phyloP scores from a whole-genome alignment of 2,888 invertebrate species.

The Conistra vaccinii region DNA sequence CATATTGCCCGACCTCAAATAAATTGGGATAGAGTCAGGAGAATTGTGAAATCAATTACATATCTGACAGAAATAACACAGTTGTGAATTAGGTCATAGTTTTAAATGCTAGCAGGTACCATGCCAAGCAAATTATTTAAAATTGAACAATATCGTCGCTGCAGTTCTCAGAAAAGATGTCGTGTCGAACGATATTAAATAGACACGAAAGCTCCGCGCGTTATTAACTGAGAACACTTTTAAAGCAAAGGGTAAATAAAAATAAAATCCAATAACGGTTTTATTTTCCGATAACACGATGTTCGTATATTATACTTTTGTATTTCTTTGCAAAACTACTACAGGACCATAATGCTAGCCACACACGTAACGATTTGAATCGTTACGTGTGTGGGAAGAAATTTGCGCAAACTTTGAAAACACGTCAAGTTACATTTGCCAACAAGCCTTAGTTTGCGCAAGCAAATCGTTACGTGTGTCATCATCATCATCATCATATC shows the following conservation, averaged over 20 bases:
- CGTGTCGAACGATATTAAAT: slow-evolving; percentile 43
- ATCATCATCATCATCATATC: too few relatives aligned
- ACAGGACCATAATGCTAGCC: too few relatives aligned
- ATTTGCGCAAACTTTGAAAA: too few relatives aligned
- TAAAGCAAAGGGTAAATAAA: slow-evolving; percentile 5
- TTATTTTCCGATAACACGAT: slow-evolving; percentile 15
- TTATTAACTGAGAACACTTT: slow-evolving; percentile 23
- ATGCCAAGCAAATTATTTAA: slow-evolving; percentile 23
- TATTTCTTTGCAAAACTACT: background rate
- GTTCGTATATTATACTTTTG: background rate
- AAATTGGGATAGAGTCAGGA: background rate
- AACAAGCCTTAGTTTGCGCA: too few relatives aligned
- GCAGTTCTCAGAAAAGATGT: slow-evolving; percentile 35
- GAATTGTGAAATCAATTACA: background rate
- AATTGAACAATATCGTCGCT: slow-evolving; percentile 32
- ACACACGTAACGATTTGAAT: too few relatives aligned
- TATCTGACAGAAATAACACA: background rate
- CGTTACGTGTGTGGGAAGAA: too few relatives aligned
- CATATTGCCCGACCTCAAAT: too few relatives aligned
- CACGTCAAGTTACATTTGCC: too few relatives aligned
- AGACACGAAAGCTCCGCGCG: slow-evolving; percentile 19
- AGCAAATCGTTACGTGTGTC: too few relatives aligned
- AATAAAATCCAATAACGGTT: background rate
- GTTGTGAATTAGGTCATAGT: slow-evolving; percentile 3
- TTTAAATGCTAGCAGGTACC: background rate